Percentiles rank a stretch among this genome's conserved stretches.
phyloP scores from a whole-genome alignment of 2,888 invertebrate species.

The Mimachlamys varia region DNA sequence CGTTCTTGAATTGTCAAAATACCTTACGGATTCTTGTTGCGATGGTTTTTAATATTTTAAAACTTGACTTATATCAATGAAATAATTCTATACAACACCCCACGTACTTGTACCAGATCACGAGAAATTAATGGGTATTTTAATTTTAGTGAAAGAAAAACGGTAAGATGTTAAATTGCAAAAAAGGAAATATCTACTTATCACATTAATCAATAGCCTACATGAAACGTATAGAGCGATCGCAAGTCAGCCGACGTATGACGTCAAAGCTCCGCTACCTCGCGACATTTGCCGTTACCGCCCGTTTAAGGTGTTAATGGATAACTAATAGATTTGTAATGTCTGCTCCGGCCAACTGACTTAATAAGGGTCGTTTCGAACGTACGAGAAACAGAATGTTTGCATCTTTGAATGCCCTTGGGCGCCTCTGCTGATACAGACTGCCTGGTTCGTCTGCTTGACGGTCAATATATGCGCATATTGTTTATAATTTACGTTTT shows the following conservation, averaged over 20 bases:
- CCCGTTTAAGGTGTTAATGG: neutral
- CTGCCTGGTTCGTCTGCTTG: neutral
- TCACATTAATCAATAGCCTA: too few relatives aligned
- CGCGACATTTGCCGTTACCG: neutral
- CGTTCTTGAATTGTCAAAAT: too few relatives aligned
- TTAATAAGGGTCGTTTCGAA: neutral
- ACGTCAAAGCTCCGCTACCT: neutral
- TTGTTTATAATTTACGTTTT: neutral
- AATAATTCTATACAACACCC: too few relatives aligned
- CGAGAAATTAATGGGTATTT: too few relatives aligned
- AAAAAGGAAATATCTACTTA: too few relatives aligned
- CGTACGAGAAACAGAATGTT: neutral
- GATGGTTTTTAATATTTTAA: too few relatives aligned
- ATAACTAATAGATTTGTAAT: neutral
- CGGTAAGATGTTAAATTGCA: too few relatives aligned
- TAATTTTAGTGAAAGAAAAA: too few relatives aligned
- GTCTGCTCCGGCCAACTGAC: neutral
- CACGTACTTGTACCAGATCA: too few relatives aligned
- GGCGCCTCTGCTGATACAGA: neutral
- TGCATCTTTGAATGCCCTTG: neutral
- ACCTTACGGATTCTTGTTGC: too few relatives aligned
- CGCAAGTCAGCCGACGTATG: neutral
- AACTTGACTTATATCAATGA: too few relatives aligned
- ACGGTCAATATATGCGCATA: neutral
- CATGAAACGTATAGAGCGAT: too few relatives aligned